These are phyloP conservation scores for Camelus bactrianus DNA, from an alignment of 2,113 vertebrate genomes.

Conservation along the genomic window DNA sequence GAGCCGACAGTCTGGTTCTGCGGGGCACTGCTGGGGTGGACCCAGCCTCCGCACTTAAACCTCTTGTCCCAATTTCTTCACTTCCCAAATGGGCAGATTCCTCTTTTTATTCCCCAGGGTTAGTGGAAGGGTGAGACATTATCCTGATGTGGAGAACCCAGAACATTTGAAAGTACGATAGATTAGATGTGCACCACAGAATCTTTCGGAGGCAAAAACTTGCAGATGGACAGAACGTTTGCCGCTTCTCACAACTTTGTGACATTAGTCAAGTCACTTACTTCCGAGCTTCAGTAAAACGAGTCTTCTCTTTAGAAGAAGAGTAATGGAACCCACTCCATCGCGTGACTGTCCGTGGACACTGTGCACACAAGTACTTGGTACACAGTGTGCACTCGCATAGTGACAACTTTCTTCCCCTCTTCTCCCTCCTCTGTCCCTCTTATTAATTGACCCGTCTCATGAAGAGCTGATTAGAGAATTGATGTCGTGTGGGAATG, in stretches of 20 bases:
- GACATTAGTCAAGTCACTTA: neutral
- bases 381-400: fast-evolving
- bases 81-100: neutral
- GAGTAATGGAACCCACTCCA: fast-evolving
- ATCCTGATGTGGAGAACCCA: neutral
- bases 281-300: neutral
- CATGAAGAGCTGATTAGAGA: neutral
- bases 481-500: neutral
- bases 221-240: neutral
- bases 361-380: neutral
- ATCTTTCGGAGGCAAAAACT: neutral
- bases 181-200: too few relatives aligned
- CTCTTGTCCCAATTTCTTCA: neutral
- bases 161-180: fast-evolving
- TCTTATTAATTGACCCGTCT: neutral
- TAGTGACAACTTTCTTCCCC: too few relatives aligned
- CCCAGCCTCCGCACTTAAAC: fast-evolving
- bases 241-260: neutral
- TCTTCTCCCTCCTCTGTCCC: neutral
- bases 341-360: fast-evolving
- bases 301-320: neutral
- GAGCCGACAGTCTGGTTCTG: neutral
- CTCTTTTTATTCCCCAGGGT: fast-evolving
- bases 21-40: neutral
- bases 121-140: neutral